Conservation (phyloP, 2,888 invertebrate genomes). For the Argyresthia goedartella region DNA sequence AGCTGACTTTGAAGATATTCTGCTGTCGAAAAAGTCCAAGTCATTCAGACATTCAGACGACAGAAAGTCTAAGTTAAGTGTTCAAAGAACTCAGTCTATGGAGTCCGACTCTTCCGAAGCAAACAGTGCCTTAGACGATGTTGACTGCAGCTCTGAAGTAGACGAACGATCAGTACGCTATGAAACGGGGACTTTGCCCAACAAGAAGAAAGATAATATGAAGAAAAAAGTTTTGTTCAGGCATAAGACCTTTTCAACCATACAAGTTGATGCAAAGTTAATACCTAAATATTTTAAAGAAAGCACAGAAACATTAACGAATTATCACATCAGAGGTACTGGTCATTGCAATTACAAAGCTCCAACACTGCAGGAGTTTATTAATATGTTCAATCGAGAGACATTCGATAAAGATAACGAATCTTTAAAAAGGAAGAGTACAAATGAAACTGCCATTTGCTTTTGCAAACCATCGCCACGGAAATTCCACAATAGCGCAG, state of each 20-base stretch:
- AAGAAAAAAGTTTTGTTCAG: conserved; percentile 53
- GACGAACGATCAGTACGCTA: conserved; percentile 39
- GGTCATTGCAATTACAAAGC: conserved; percentile 60
- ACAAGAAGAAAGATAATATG: conserved; percentile 33
- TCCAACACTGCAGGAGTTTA: conserved; percentile 54
- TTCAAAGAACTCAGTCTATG: conserved; percentile 40
- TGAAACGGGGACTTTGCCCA: conserved; percentile 52
- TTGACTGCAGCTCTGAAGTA: conserved; percentile 47
- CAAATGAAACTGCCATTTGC: conserved; percentile 61
- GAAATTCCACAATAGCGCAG: conserved; percentile 56
- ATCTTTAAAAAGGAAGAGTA: conserved; percentile 48
- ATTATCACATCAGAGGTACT: conserved; percentile 61
- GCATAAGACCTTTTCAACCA: conserved; percentile 62
- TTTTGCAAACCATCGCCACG: conserved; percentile 53
- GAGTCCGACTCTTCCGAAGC: conserved; percentile 47
- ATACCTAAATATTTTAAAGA: conserved; percentile 39
- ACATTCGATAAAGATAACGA: conserved; percentile 42
- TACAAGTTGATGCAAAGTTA: conserved; percentile 53
- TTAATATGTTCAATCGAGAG: conserved; percentile 59
- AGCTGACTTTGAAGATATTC: conserved; percentile 58
- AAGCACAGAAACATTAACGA: conserved; percentile 49
- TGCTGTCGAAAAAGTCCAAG: conserved; percentile 55
- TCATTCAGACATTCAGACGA: conserved; percentile 44
- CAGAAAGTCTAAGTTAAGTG: conserved; percentile 24
- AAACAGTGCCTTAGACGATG: conserved; percentile 60